phyloP scores from a whole-genome alignment of 30 jellyfish, hydroid and myxozoan species.

The Hydractinia echinata region DNA sequence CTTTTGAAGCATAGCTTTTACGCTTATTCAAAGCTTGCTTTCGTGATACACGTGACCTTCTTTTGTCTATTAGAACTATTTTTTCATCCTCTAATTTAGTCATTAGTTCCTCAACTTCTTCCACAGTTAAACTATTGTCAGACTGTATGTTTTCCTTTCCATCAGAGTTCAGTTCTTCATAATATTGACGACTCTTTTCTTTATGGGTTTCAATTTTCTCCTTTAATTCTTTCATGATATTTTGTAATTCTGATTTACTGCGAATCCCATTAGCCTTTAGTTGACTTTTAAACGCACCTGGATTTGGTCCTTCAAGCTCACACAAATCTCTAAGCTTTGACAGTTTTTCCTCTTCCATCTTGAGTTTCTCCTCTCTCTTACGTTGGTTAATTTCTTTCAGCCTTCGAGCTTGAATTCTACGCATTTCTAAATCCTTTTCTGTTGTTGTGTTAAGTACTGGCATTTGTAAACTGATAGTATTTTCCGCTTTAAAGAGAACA shows the following conservation, averaged over 20 bases:
- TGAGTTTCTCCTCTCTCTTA: constrained; percentile 68
- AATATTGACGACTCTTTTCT: constrained; percentile 27
- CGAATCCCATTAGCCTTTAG: constrained; percentile 6
- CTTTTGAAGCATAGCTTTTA: constrained; percentile 90
- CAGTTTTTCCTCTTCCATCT: constrained; percentile 27
- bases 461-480: constrained; percentile 45
- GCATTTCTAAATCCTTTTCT: constrained; percentile 73
- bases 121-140: constrained; percentile 11
- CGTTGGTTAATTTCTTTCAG: constrained; percentile 78
- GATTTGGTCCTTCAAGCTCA: constrained; percentile 3
- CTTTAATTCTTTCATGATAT: constrained; percentile 9
- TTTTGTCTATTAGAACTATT: constrained; percentile 42
- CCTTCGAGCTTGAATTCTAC: constrained; percentile 73
- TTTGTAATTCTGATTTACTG: constrained; percentile 1
- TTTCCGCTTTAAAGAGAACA: constrained; percentile 29
- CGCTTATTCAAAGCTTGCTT: constrained; percentile 79
- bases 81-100: constrained; percentile 16
- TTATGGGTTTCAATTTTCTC: constrained; percentile 23
- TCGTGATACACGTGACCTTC: constrained; percentile 61
- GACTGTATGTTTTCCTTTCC: not conserved
- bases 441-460: constrained; percentile 58
- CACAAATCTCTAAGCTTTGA: not conserved
- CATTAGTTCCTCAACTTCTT: constrained; percentile 17
- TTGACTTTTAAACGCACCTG: constrained; percentile 13
- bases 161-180: constrained; percentile 4